These are phyloP conservation scores for Drosophila repletoides DNA, from an alignment of 1,140 invertebrate species.

Conservation along the genomic window DNA sequence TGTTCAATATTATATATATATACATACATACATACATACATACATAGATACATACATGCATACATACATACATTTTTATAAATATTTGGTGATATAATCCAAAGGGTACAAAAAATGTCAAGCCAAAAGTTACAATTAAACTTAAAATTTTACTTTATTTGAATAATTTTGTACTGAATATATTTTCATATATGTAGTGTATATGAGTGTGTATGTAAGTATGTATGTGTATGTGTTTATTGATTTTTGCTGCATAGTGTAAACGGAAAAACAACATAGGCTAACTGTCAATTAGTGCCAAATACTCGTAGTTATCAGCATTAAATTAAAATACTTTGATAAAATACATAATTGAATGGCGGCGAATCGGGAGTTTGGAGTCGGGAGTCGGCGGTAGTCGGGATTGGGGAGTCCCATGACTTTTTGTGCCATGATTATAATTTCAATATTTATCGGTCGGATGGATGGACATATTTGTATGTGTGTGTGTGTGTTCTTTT, in stretches of 20 bases:
- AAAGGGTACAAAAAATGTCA: too few species aligned
- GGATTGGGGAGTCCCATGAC: too few species aligned
- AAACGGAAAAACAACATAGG: background rate
- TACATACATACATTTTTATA: too few species aligned
- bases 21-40: too few species aligned
- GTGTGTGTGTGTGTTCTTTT: too few species aligned
- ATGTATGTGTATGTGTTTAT: background rate
- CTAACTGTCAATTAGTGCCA: conserved; percentile 28
- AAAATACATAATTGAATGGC: conserved; percentile 26
- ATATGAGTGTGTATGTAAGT: conserved; percentile 22
- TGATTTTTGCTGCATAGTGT: conserved; percentile 25
- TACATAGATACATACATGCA: conserved; percentile 8
- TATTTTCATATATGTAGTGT: conserved; percentile 67
- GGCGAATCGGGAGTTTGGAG: conserved; percentile 12
- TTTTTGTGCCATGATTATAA: conserved; percentile 22
- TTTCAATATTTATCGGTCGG: conserved; percentile 65
- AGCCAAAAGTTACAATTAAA: too few species aligned
- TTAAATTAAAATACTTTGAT: conserved; percentile 24
- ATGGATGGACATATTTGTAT: too few species aligned
- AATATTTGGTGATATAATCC: too few species aligned
- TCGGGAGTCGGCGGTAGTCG: too few species aligned
- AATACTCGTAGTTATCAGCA: conserved; percentile 17
- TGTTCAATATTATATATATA: too few species aligned
- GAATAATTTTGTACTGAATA: conserved; percentile 46
- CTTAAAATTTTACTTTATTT: too few species aligned